These are phyloP conservation scores for Buteo buteo DNA, from an alignment of 2,113 vertebrate species.

Conservation along the genomic window DNA sequence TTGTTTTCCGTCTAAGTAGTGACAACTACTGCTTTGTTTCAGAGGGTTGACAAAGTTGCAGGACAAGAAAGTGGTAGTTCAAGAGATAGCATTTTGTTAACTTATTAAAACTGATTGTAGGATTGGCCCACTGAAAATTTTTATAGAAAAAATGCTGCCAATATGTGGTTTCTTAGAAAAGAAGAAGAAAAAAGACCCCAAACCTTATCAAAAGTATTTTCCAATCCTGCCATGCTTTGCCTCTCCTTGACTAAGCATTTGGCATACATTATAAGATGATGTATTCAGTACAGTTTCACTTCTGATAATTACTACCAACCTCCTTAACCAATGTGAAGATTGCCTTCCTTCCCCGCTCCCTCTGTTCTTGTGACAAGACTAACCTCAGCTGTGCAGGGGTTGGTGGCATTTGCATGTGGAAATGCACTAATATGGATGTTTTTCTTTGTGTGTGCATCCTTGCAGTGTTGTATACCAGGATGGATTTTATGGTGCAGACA, in stretches of 20 bases:
- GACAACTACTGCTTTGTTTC: neutral
- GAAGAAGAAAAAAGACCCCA: neutral
- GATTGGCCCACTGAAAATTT: neutral
- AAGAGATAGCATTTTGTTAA: neutral
- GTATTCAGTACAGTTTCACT: neutral
- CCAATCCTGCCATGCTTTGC: neutral
- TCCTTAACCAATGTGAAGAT: conserved; percentile 66
- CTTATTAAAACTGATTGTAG: neutral
- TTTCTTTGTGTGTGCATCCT: conserved; percentile 87
- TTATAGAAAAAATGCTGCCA: neutral
- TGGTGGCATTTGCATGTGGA: conserved; percentile 83
- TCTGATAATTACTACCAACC: conserved; percentile 44
- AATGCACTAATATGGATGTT: conserved; percentile 87
- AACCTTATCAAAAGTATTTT: neutral
- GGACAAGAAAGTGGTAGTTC: neutral
- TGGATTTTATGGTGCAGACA: conserved; percentile 99
- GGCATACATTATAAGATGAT: neutral
- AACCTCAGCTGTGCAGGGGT: conserved; percentile 73
- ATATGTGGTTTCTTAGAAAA: neutral
- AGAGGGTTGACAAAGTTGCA: neutral
- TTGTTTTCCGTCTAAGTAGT: neutral
- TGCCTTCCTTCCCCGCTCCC: conserved; percentile 31
- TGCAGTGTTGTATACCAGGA: conserved; percentile 99
- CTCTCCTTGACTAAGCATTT: neutral
- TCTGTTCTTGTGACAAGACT: conserved; percentile 69